Evolutionary conservation across 2,113 vertebrate species (phyloP).

Genomic region (Pleuronectes platessa): DNA sequence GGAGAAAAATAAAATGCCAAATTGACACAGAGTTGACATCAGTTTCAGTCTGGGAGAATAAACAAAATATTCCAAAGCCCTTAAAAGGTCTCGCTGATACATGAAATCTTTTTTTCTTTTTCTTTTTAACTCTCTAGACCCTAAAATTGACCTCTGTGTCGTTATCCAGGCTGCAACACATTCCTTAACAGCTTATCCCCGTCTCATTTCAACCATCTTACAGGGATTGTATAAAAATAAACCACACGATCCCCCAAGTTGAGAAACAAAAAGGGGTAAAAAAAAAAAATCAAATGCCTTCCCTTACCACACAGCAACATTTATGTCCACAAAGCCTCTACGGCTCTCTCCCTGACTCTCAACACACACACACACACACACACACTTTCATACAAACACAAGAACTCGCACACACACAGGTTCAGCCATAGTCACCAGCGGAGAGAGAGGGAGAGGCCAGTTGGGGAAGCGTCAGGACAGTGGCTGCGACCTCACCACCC

Average conservation of each 20-base stretch:
- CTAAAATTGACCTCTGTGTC: constrained; percentile 45
- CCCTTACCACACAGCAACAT: constrained; percentile 65
- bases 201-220: constrained; percentile 51
- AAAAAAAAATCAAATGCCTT: constrained; percentile 62
- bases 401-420: constrained; percentile 21
- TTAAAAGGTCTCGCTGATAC: constrained; percentile 66
- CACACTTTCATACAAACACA: constrained; percentile 38
- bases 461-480: constrained; percentile 67
- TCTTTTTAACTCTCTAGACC: constrained; percentile 22
- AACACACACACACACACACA: constrained; percentile 31
- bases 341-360: constrained; percentile 72
- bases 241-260: constrained; percentile 55
- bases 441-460: constrained; percentile 80
- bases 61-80: constrained; percentile 63
- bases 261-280: constrained; percentile 64
- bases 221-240: constrained; percentile 71
- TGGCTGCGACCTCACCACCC: constrained; percentile 53
- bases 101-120: constrained; percentile 23
- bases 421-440: constrained; percentile 52
- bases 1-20: constrained; percentile 39
- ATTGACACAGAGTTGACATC: constrained; percentile 69
- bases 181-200: constrained; percentile 45
- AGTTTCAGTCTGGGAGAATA: constrained; percentile 62
- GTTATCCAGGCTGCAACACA: constrained; percentile 40
- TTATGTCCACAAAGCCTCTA: constrained; percentile 61